Evolutionary conservation across 2,888 invertebrate genomes (phyloP), one percentile per base, ranked within the genome.

Genomic region (Leptura quadrifasciata): DNA sequence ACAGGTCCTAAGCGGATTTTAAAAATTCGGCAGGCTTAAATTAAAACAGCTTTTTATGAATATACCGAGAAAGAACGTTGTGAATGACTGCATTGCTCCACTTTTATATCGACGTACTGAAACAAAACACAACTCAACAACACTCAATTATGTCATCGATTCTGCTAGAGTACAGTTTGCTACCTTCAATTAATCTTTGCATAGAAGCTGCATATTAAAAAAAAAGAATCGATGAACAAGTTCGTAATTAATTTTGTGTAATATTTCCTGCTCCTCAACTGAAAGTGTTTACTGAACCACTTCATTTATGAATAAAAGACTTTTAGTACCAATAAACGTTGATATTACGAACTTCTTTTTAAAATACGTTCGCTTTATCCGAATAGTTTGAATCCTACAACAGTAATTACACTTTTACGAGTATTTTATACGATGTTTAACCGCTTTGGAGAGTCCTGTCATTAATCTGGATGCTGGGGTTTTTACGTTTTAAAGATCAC

Each of bases 141-240:
- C 47, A 47, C 17, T 47, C n/a, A 10, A 39, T 12, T 39, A 31
- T n/a, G 47, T 47, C 17, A 6, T 47, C 47, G 47, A 47, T 47
- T 47, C 5, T 47, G n/a, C n/a, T 4, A n/a, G 47, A 47, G 47
- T 15, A n/a, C 47, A 47, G 47, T n/a, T 47, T 5, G 3, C 47
- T n/a, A 47, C 47, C 47, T 47, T 47, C n/a, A 47, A 47, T 47
- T 47, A 47, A 47, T 47, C 47, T n/a, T 47, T 47, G 47, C 17
- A 47, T 47, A n/a, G 27, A n/a, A 47, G 15, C 15, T n/a, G 47
- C 27, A 31, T 31, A 31, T 31, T 31, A 31, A 31, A 31, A 31
- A 31, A 31, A 31, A 31, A 31, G n/a, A 47, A 47, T n/a, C n/a
- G 15, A 47, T n/a, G 5, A 12, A 47, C n/a, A 47, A 47, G 47